A percentile compares a stretch with the other conserved stretches of the same genome.
phyloP scores from a whole-genome alignment of 2,888 invertebrate genomes.

The Eudemis profundana region DNA sequence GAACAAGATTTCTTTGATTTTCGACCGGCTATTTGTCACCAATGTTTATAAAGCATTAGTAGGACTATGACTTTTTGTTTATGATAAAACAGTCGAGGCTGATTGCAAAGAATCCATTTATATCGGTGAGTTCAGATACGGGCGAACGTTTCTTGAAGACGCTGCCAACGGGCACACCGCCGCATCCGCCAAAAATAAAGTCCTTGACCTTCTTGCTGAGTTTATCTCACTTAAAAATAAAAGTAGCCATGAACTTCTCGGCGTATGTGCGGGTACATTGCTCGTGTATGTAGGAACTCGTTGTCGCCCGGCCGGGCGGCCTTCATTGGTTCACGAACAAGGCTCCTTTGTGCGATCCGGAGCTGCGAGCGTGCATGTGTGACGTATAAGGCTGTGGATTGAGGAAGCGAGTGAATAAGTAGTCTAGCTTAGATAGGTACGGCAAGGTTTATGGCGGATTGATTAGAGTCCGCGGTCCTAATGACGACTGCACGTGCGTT shows the following conservation, averaged over 20 bases:
- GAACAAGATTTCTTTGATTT: neutral
- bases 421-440: constrained; percentile 47
- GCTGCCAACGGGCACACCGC: constrained; percentile 68
- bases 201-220: constrained; percentile 79
- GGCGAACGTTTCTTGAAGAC: constrained; percentile 53
- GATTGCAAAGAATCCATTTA: constrained; percentile 4
- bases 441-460: constrained; percentile 48
- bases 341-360: constrained; percentile 69
- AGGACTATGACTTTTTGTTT: neutral
- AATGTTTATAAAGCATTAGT: neutral
- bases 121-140: constrained; percentile 10
- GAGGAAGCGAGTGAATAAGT: constrained; percentile 50
- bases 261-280: constrained; percentile 67
- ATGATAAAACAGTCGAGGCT: neutral
- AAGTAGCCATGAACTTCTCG: constrained; percentile 79
- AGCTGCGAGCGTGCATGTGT: constrained; percentile 27
- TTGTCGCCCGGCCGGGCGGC: constrained; percentile 63
- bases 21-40: neutral
- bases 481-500: constrained; percentile 22
- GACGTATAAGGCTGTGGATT: constrained; percentile 52
- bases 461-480: constrained; percentile 28
- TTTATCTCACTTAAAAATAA: constrained; percentile 78
- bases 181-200: constrained; percentile 78
- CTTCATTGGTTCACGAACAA: constrained; percentile 83
- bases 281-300: constrained; percentile 51